Evolutionary conservation across 2,113 vertebrate genomes (phyloP).

Genomic region (Peucedramus taeniatus): DNA sequence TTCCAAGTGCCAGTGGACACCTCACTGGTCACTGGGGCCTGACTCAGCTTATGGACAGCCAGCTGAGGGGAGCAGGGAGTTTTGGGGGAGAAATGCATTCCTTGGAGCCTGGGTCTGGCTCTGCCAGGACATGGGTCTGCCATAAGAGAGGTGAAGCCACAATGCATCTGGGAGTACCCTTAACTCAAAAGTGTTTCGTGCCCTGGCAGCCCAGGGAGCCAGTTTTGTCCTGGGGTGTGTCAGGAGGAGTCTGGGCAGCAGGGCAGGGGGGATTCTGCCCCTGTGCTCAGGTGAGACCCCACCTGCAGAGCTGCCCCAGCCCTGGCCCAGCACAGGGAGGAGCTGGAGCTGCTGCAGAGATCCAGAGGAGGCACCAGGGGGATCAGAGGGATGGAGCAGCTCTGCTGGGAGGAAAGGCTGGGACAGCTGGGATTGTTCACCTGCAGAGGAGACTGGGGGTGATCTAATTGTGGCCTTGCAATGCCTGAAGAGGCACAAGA

Average conservation of each 20-base stretch:
- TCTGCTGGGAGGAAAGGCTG: too few relatives aligned
- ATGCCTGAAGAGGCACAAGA: fast-evolving
- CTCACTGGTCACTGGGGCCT: neutral
- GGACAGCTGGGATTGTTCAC: neutral
- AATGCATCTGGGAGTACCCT: fast-evolving
- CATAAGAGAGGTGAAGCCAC: neutral
- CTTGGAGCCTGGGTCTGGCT: neutral
- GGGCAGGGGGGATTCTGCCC: neutral
- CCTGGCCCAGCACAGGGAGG: neutral
- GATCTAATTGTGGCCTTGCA: neutral
- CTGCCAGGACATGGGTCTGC: neutral
- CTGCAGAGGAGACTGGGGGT: neutral
- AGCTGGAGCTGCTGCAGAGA: neutral
- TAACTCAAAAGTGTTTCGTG: fast-evolving
- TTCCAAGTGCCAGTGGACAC: fast-evolving
- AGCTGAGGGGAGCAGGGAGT: neutral
- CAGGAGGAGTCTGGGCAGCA: neutral
- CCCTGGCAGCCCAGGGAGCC: neutral
- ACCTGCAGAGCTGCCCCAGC: neutral
- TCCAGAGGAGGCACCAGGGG: neutral
- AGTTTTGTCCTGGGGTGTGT: neutral
- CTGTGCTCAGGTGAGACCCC: neutral
- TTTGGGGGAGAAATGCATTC: neutral
- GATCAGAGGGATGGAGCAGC: neutral
- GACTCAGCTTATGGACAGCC: fast-evolving